These are phyloP conservation scores for Gari tellinella DNA, from an alignment of 2,888 invertebrate genomes.

Conservation along the genomic window DNA sequence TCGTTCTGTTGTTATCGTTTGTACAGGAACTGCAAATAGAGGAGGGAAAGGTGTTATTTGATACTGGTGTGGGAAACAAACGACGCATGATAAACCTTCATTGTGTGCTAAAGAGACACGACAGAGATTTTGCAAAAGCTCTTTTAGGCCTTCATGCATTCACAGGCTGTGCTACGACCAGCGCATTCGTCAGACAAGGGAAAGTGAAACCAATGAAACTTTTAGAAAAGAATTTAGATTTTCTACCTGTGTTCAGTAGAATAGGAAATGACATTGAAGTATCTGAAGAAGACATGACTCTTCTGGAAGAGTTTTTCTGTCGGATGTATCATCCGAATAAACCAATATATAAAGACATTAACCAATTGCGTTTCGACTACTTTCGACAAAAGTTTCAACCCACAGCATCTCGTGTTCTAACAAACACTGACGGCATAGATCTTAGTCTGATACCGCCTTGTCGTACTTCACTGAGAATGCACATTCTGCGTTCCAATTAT, in stretches of 20 bases:
- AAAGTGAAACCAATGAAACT: slow-evolving; percentile 33
- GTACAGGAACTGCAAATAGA: too few species aligned
- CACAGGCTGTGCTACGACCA: slow-evolving; percentile 48
- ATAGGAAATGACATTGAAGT: not conserved
- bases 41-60: too few species aligned
- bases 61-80: too few species aligned
- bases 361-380: slow-evolving; percentile 18
- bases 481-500: slow-evolving; percentile 33
- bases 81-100: too few species aligned
- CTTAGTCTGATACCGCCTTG: slow-evolving; percentile 41
- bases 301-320: slow-evolving; percentile 21
- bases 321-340: slow-evolving; percentile 22
- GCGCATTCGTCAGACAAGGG: slow-evolving; percentile 42
- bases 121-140: slow-evolving; percentile 18
- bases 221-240: slow-evolving; percentile 9
- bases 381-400: slow-evolving; percentile 21
- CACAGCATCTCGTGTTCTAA: not conserved
- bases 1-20: too few species aligned
- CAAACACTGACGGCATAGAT: slow-evolving; percentile 24
- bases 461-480: slow-evolving; percentile 34
- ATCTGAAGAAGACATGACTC: not conserved
- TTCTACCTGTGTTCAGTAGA: not conserved
- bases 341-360: slow-evolving; percentile 9
- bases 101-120: too few species aligned
- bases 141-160: slow-evolving; percentile 37